phyloP scores from a whole-genome alignment of 1,140 invertebrate species.

The Conus ventricosus region DNA sequence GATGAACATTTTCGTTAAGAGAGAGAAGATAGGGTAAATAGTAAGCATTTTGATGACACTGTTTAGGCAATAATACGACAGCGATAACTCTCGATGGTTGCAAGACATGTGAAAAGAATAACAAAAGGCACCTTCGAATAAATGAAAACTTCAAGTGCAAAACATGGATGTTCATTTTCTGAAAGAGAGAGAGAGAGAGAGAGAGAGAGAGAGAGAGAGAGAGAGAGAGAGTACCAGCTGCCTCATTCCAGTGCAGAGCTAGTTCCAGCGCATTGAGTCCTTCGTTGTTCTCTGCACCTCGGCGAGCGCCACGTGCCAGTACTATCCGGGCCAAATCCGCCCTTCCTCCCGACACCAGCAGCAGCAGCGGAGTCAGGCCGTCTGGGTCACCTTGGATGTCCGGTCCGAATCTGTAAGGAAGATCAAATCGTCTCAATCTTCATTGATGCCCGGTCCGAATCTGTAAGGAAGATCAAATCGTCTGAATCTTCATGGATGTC shows the following conservation, averaged over 20 bases:
- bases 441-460: neutral
- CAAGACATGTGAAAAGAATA: no score
- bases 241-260: neutral
- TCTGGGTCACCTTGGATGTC: neutral
- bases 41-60: no score
- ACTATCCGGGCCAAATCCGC: neutral
- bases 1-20: no score
- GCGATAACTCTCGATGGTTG: no score
- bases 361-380: neutral
- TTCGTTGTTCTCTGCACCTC: neutral
- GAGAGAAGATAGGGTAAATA: no score
- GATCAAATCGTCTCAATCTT: neutral
- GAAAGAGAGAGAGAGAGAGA: constrained; percentile 11
- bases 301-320: neutral
- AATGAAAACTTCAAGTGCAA: neutral
- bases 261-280: neutral
- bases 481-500: no score
- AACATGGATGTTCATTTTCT: no score
- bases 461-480: neutral
- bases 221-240: neutral
- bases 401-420: neutral
- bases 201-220: constrained; percentile 15
- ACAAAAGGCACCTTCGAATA: neutral
- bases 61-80: no score
- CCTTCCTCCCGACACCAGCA: neutral